A percentile compares a stretch with the other conserved stretches of the same genome.
Conservation (phyloP, 2,113 vertebrate species). For the Sminthopsis crassicaudata region DNA sequence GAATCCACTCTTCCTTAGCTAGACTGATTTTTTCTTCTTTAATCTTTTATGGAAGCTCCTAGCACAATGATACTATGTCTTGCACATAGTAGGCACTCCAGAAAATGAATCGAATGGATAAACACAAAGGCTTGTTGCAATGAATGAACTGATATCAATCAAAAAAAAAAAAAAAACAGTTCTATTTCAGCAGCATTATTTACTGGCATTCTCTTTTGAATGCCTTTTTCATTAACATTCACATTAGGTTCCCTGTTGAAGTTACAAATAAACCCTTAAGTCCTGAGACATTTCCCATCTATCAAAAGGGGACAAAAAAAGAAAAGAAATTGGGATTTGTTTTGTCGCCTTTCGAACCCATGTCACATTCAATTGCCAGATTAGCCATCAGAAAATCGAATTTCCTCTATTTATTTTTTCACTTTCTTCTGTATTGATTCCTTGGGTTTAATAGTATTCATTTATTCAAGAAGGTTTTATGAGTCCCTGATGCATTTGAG, state of each 20-base stretch:
- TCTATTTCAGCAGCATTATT: neutral
- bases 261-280: slow-evolving; percentile 55
- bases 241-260: neutral
- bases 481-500: neutral
- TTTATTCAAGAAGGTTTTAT: slow-evolving; percentile 3
- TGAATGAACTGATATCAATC: neutral
- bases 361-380: neutral
- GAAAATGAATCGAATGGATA: neutral
- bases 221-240: slow-evolving; percentile 48
- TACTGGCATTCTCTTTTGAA: neutral
- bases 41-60: neutral
- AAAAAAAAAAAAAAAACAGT: neutral
- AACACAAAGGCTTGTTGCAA: neutral
- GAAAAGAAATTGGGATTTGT: slow-evolving; percentile 6
- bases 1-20: neutral
- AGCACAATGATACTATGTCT: neutral
- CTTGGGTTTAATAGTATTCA: neutral
- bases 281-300: slow-evolving; percentile 4
- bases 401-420: slow-evolving; percentile 32
- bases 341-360: neutral
- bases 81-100: neutral
- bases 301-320: neutral
- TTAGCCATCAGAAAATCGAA: neutral
- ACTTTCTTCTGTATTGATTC: slow-evolving; percentile 24
- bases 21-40: neutral